phyloP scores from a whole-genome alignment of 1,140 invertebrate genomes.

The Eubasilissa regina region DNA sequence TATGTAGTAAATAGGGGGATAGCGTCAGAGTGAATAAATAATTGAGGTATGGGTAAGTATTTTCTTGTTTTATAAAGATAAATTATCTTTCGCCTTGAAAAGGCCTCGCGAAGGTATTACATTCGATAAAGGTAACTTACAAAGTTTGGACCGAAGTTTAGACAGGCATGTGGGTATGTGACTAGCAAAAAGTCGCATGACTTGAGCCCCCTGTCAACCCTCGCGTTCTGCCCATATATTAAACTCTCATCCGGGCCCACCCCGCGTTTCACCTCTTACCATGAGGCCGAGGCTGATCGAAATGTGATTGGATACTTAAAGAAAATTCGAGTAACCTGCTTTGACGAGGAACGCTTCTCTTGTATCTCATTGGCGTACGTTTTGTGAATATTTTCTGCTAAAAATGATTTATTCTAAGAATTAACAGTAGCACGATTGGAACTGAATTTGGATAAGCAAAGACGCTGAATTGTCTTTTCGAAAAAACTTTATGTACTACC shows the following conservation, averaged over 20 bases:
- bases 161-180: slow-evolving; percentile 15
- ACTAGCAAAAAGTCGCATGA: slow-evolving; percentile 35
- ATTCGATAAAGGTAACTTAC: slow-evolving; percentile 15
- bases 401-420: too few species aligned
- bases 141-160: slow-evolving; percentile 24
- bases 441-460: too few species aligned
- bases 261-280: not conserved
- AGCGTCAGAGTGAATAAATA: too few species aligned
- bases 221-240: slow-evolving; percentile 27
- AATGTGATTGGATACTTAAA: slow-evolving; percentile 50
- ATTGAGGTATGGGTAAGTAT: too few species aligned
- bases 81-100: not conserved
- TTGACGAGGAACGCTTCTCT: slow-evolving; percentile 27
- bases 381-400: not conserved
- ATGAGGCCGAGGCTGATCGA: slow-evolving; percentile 26
- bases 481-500: too few species aligned
- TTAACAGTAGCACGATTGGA: too few species aligned
- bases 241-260: slow-evolving; percentile 28
- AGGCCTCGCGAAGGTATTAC: not conserved
- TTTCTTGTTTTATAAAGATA: not conserved
- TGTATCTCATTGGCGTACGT: not conserved
- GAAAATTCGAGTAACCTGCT: slow-evolving; percentile 38
- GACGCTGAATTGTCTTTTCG: too few species aligned
- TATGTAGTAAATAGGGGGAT: too few species aligned
- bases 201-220: slow-evolving; percentile 21